phyloP scores from a whole-genome alignment of 2,113 vertebrate species.

The Gnathonemus longibarbis region DNA sequence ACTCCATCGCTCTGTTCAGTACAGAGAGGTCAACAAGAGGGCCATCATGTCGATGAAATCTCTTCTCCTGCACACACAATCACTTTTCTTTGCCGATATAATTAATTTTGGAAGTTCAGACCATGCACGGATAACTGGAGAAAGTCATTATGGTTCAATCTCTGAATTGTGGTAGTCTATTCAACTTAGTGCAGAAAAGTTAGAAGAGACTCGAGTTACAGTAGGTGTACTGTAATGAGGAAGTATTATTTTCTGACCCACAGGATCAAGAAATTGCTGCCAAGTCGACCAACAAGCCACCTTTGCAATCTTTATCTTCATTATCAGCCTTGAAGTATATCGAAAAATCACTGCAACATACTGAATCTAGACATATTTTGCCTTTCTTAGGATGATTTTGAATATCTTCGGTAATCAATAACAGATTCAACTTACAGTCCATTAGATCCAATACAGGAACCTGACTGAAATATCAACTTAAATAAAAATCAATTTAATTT shows the following conservation, averaged over 20 bases:
- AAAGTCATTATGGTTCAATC: not conserved
- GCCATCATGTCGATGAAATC: not conserved
- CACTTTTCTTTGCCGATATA: not conserved
- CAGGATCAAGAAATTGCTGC: not conserved
- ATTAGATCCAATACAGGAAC: not conserved
- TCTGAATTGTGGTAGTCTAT: not conserved
- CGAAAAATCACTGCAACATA: not conserved
- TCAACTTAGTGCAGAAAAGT: not conserved
- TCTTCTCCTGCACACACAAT: not conserved
- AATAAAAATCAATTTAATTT: slow-evolving; percentile 8
- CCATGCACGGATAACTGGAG: not conserved
- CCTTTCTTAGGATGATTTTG: not conserved
- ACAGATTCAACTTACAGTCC: not conserved
- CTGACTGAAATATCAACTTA: not conserved
- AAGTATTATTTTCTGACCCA: not conserved
- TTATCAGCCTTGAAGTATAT: not conserved
- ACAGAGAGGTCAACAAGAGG: not conserved
- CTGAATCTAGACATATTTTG: not conserved
- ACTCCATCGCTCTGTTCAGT: not conserved
- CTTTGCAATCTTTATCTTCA: not conserved
- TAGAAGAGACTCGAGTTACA: not conserved
- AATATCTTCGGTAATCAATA: not conserved
- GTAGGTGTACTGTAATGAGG: not conserved
- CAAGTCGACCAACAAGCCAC: not conserved
- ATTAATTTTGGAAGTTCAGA: not conserved